A percentile compares a stretch with the other conserved stretches of the same genome.
Evolutionary conservation across 2,113 vertebrate species (phyloP).

Genomic region (Puma concolor): DNA sequence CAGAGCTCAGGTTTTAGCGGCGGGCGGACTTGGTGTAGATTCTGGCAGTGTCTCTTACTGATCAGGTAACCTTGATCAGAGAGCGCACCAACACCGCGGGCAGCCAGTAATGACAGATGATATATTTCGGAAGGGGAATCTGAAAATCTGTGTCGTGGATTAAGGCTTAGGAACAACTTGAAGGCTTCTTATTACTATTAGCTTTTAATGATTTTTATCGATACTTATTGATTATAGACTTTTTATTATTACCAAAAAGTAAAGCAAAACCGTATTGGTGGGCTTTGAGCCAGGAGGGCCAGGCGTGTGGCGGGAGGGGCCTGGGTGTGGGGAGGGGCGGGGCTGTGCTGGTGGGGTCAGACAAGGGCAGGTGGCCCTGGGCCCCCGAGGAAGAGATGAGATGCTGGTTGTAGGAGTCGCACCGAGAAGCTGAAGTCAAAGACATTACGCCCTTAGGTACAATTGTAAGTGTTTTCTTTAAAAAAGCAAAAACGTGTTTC

Average conservation of each 20-base stretch:
- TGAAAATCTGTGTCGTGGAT: background rate
- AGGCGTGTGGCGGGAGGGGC: background rate
- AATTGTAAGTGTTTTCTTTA: background rate
- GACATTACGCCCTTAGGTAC: background rate
- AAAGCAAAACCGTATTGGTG: background rate
- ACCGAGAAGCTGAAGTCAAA: background rate
- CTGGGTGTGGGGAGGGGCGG: background rate
- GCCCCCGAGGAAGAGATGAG: background rate
- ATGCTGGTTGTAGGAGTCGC: background rate
- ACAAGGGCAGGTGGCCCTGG: accelerated
- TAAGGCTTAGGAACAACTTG: background rate
- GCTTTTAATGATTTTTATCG: background rate
- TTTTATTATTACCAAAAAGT: background rate
- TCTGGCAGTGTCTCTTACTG: background rate
- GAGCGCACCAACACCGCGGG: background rate
- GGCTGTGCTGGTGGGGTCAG: background rate
- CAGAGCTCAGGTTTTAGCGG: background rate
- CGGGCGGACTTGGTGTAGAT: background rate
- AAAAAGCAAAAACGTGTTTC: background rate
- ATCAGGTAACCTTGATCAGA: no score
- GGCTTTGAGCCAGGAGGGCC: background rate
- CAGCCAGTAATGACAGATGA: background rate
- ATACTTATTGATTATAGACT: background rate
- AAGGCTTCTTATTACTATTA: background rate
- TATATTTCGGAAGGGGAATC: background rate